Conservation (phyloP, 2,797 vertebrate genomes). For the Micropoecilia bifurca region DNA sequence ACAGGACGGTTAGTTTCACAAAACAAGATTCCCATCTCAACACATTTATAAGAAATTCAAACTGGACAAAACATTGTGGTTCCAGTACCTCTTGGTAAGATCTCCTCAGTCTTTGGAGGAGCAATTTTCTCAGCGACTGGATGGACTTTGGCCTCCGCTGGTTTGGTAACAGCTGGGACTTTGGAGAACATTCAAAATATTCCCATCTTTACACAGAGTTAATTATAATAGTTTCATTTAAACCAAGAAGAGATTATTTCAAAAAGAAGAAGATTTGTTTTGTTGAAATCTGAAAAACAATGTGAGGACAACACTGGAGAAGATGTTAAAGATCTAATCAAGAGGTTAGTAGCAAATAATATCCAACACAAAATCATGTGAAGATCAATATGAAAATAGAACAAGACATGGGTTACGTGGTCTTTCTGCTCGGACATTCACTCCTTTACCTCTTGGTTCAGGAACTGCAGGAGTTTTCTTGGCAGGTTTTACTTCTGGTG, state of each 20-base stretch:
- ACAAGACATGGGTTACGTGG: neutral
- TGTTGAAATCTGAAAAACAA: neutral
- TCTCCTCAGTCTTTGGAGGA: slow-evolving; percentile 25
- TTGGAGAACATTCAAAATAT: slow-evolving; percentile 33
- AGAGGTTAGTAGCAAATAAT: slow-evolving; percentile 42
- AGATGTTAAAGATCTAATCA: slow-evolving; percentile 14
- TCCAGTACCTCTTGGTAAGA: slow-evolving; percentile 31
- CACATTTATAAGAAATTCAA: slow-evolving; percentile 18
- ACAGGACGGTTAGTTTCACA: neutral
- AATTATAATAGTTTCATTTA: neutral
- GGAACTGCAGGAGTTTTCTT: slow-evolving; percentile 70
- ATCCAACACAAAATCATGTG: slow-evolving; percentile 19
- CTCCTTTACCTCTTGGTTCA: slow-evolving; percentile 81
- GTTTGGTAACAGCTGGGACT: slow-evolving; percentile 29
- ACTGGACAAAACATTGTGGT: neutral
- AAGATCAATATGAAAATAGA: slow-evolving; percentile 19
- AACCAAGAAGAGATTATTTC: neutral
- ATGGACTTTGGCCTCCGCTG: slow-evolving; percentile 26
- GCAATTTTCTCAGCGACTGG: slow-evolving; percentile 15
- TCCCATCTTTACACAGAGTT: slow-evolving; percentile 10
- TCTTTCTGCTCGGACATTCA: slow-evolving; percentile 13
- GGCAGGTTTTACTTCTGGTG: slow-evolving; percentile 11
- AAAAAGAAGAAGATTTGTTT: neutral
- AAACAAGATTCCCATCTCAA: neutral
- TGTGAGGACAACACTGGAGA: slow-evolving; percentile 1